Percentiles rank a stretch among this genome's conserved stretches.
phyloP scores from a whole-genome alignment of 1,140 invertebrate genomes.

The Bombus sibiricus region DNA sequence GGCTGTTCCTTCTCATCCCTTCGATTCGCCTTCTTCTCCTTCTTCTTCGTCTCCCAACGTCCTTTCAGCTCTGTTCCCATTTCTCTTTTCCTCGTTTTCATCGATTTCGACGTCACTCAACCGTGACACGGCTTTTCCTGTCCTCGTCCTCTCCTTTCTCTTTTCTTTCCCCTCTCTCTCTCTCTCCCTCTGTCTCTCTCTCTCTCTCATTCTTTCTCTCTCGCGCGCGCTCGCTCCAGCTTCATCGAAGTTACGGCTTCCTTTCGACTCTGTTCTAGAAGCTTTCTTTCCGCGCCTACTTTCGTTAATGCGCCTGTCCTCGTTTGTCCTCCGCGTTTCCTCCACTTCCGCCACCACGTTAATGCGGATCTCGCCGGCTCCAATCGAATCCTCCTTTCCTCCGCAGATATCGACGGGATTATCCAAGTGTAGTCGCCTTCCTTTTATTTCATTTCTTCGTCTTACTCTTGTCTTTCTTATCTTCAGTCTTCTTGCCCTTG shows the following conservation, averaged over 20 bases:
- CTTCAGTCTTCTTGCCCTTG: no score
- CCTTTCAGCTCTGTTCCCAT: background rate
- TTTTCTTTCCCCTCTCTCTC: background rate
- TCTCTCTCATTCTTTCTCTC: background rate
- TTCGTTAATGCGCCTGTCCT: slow-evolving; percentile 31
- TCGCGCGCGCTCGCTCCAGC: background rate
- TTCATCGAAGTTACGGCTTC: background rate
- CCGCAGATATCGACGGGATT: slow-evolving; percentile 36
- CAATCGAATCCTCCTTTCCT: slow-evolving; percentile 13
- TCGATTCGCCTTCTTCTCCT: slow-evolving; percentile 2
- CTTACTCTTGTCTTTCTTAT: no score
- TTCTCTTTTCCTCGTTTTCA: slow-evolving; percentile 32
- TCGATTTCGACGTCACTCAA: slow-evolving; percentile 63
- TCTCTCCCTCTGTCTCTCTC: background rate
- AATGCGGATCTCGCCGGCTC: slow-evolving; percentile 9
- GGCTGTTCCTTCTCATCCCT: slow-evolving; percentile 25
- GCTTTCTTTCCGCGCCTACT: slow-evolving; percentile 38
- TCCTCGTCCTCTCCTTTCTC: background rate
- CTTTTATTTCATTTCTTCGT: background rate
- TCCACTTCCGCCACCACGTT: background rate
- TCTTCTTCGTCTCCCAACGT: background rate
- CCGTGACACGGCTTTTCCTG: slow-evolving; percentile 64
- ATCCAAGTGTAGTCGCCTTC: background rate
- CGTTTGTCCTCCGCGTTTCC: slow-evolving; percentile 17
- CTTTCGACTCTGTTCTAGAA: slow-evolving; percentile 9